A percentile compares a stretch with the other conserved stretches of the same genome.
Conservation (phyloP, 2,888 invertebrate genomes). For the Cryptocheilus praepositus region DNA sequence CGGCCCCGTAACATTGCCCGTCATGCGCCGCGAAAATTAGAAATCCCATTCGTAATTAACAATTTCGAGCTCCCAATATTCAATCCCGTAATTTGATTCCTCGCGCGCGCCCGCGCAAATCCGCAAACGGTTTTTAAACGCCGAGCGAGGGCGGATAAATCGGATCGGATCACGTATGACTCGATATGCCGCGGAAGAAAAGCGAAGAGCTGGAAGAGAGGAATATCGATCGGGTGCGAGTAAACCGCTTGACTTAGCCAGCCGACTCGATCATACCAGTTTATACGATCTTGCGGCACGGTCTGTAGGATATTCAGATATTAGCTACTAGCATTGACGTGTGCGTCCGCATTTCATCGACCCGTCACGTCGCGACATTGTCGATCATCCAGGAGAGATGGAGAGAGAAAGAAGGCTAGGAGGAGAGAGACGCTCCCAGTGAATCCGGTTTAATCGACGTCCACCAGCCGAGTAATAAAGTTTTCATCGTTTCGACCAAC, state of each 20-base stretch:
- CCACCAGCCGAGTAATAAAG: slow-evolving; percentile 37
- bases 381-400: slow-evolving; percentile 11
- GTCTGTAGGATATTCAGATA: slow-evolving; percentile 26
- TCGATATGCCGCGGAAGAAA: too few relatives aligned
- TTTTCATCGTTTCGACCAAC: slow-evolving; percentile 44
- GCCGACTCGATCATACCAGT: neutral
- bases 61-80: too few relatives aligned
- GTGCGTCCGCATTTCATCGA: slow-evolving; percentile 21
- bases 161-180: too few relatives aligned
- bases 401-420: neutral
- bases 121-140: too few relatives aligned
- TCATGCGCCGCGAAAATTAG: too few relatives aligned
- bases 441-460: too few relatives aligned
- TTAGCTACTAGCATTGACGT: slow-evolving; percentile 18
- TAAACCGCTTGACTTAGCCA: slow-evolving; percentile 7
- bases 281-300: neutral
- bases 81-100: too few relatives aligned
- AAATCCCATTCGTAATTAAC: too few relatives aligned
- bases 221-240: slow-evolving; percentile 4
- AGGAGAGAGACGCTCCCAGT: too few relatives aligned
- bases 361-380: slow-evolving; percentile 7
- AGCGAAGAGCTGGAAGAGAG: neutral
- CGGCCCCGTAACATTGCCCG: too few relatives aligned
- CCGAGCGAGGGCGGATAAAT: too few relatives aligned
- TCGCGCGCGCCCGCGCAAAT: too few relatives aligned